phyloP scores from a whole-genome alignment of 2,113 vertebrate genomes.

The Microtus ochrogaster region DNA sequence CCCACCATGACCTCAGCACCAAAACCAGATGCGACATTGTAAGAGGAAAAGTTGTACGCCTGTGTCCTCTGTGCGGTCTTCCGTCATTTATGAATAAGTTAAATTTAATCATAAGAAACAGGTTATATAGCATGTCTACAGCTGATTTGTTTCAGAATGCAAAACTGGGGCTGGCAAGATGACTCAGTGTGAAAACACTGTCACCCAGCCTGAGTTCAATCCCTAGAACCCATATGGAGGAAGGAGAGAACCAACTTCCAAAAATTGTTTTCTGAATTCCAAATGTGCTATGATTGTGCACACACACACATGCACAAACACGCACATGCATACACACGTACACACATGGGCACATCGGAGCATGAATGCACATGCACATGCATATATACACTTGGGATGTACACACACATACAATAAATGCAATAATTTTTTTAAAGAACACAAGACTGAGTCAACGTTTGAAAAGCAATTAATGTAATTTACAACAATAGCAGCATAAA shows the following conservation, averaged over 20 bases:
- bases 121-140: background rate
- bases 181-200: background rate
- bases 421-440: background rate
- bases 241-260: background rate
- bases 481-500: background rate
- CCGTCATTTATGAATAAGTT: background rate
- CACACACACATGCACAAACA: background rate
- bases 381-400: background rate
- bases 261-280: background rate
- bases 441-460: background rate
- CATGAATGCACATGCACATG: too few relatives aligned
- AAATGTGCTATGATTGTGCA: background rate
- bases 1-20: background rate
- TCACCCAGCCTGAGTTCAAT: background rate
- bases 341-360: background rate
- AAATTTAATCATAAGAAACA: background rate
- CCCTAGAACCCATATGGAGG: background rate
- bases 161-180: background rate
- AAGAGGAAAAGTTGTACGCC: too few relatives aligned
- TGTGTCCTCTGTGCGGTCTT: background rate
- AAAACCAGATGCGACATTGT: background rate
- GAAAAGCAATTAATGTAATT: background rate
- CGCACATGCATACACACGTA: background rate
- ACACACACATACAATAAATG: background rate
- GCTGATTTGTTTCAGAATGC: background rate